These are phyloP conservation scores for Taeniopygia guttata DNA, from an alignment of 2,797 vertebrate species.

Conservation along the genomic window DNA sequence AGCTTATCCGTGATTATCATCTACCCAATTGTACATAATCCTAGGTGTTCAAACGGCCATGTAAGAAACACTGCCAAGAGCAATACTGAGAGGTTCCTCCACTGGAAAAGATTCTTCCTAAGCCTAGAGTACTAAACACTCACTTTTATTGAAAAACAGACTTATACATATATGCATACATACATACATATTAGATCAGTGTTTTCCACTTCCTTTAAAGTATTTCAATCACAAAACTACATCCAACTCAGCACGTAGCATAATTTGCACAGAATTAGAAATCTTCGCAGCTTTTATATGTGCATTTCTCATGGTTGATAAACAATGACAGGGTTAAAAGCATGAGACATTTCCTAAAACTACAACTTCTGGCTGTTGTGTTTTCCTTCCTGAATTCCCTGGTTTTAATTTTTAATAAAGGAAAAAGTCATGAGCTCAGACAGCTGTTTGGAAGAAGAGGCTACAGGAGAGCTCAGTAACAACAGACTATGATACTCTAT, in stretches of 20 bases:
- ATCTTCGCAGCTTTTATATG: neutral
- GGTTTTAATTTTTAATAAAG: constrained; percentile 58
- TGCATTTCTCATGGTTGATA: neutral
- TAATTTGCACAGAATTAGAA: constrained; percentile 1
- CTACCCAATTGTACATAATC: neutral
- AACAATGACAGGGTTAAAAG: neutral
- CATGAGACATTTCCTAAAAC: neutral
- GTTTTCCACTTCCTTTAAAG: neutral
- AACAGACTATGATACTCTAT: constrained; percentile 46
- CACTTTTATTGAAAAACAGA: neutral
- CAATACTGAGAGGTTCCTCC: neutral
- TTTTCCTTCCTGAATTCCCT: neutral
- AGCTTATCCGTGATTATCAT: neutral
- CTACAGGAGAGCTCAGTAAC: constrained; percentile 41
- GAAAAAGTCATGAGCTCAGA: neutral
- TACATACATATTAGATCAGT: neutral
- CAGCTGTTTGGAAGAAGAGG: constrained; percentile 34
- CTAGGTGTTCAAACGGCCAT: neutral
- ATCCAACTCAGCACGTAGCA: neutral
- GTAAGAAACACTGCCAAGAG: neutral
- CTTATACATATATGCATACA: rapidly evolving
- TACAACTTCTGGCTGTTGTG: neutral
- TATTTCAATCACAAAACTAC: neutral
- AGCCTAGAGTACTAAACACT: neutral
- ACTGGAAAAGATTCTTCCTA: neutral